Base-by-base conservation (phyloP, 1,140 invertebrate species). In the Drusus annulatus region DNA sequence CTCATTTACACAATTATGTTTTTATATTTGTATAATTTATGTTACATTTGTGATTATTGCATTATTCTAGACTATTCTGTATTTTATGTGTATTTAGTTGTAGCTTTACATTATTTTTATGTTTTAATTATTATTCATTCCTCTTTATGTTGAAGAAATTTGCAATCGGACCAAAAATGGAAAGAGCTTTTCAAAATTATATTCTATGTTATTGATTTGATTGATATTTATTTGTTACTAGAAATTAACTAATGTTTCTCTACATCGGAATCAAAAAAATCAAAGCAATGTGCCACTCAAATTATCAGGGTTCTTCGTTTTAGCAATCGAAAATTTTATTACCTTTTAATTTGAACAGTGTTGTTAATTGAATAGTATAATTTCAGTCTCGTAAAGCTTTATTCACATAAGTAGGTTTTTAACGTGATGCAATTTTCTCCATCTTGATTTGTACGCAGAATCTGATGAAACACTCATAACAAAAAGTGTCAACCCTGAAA, bases 201-300 rank as follows among this genome's bases (percentile, higher is more conserved):
- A 77, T 77, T 60, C 23, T 77, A 65, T 77, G 75, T 77, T 77
- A 77, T 65, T 77, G 75, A 63, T 60, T 65, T 56, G 52, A 77
- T 77, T 76, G n/a, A 31, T 77, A 63, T 71, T 71, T 45, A 50
- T 74, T 74, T 74, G 52, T 74, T 74, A 54, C 28, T 74, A 74
- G 31, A 45, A 16, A 17, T 45, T 69, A 69, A 17, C 3, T 21
- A 21, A 56, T 63, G 17, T 56, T 56, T 56, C 54, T 21, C 5
- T 56, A 56, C 17, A 60, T 17, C 23, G 56, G 23, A 60, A 17
- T 60, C 36, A 45, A 45, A 60, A 17, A 5, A 23, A 60, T 60
- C 56, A 60, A 21, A 60, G 19, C 23, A 60, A 21, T 60, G 17
- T 60, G 17, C 19, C 19, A 17, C 56, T 23, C 6, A 45, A 45